Evolutionary conservation across 2,888 invertebrate genomes (phyloP), one percentile per base, ranked within the genome.

Genomic region (Galeopsomyia nigrocyanea): DNA sequence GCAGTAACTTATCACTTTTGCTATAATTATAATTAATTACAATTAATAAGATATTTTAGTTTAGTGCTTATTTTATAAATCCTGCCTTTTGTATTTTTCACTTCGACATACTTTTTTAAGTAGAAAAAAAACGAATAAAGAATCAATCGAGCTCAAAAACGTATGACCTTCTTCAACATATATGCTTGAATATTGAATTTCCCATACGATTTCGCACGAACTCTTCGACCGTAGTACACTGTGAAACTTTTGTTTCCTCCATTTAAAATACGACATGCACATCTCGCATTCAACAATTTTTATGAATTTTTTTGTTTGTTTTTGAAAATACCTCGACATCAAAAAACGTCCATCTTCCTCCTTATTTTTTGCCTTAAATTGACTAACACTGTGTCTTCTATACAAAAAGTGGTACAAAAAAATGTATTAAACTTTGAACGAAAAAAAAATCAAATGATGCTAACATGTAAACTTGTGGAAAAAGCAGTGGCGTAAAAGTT

Each of bases 1-100:
- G 49, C 66, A 63, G 60, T 75, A 70, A 73, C 64, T 73, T 68
- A 57, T 75, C 75, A 75, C 71, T 75, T 71, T 72, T 60, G 63
- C 69, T 75, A 71, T 62, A 63, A 65, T 60, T 53, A 63, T 67
- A 61, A 56, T 73, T 65, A 68, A 68, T 71, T 71, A 71, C 60
- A 68, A 67, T 63, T 68, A 67, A 61, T 70, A 68, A 49, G 26
- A 26, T 26, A 26, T 67, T 64, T 67, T 61, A 46, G 50, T 51
- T 50, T 72, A 57, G 61, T 69, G 56, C 58, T 72, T 72, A 71
- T 49, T 73, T 66, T 66, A 51, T 69, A 58, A 63, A 63, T 72
- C 53, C 39, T 63, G 58, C 1, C 67, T 55, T 75, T 66, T 53
- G 19, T 69, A 19, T 39, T 39, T 58, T n/a, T 57, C 60, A 65